Percentiles rank a stretch among this genome's conserved stretches.
These are phyloP conservation scores for Nomada fucata DNA, from an alignment of 2,888 invertebrate species.

Conservation along the genomic window DNA sequence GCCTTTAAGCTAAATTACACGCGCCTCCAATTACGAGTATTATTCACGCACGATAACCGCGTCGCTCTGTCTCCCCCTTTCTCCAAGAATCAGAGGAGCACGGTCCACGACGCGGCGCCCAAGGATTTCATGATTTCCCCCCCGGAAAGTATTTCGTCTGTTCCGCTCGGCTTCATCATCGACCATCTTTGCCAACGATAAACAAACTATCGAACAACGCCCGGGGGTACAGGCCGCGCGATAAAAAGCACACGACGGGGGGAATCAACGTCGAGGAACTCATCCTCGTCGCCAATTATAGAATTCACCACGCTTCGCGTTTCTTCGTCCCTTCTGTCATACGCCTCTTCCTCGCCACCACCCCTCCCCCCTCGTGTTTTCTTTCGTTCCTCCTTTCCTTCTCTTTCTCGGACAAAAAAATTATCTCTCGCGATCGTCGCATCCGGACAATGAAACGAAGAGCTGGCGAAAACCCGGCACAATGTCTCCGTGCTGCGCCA, in stretches of 20 bases:
- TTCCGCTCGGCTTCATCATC: slow-evolving; percentile 43
- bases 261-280: neutral
- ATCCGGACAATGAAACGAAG: slow-evolving; percentile 28
- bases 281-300: slow-evolving; percentile 39
- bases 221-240: neutral
- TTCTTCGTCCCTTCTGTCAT: neutral
- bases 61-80: slow-evolving; percentile 19
- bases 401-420: neutral
- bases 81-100: slow-evolving; percentile 20
- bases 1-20: slow-evolving; percentile 73
- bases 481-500: slow-evolving; percentile 50
- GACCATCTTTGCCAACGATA: slow-evolving; percentile 27
- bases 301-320: slow-evolving; percentile 15
- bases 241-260: neutral
- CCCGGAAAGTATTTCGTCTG: slow-evolving; percentile 54
- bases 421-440: slow-evolving; percentile 35
- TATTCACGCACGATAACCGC: slow-evolving; percentile 64
- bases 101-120: slow-evolving; percentile 8
- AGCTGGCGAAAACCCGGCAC: slow-evolving; percentile 36
- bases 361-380: neutral
- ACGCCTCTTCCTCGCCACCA: neutral
- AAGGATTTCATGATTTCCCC: slow-evolving; percentile 47
- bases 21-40: slow-evolving; percentile 73
- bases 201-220: slow-evolving; percentile 48
- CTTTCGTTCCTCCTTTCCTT: neutral